Percentiles rank a stretch among this genome's conserved stretches.
Conservation (phyloP, 2,888 invertebrate species). For the Mesorhabditis spiculigera region DNA sequence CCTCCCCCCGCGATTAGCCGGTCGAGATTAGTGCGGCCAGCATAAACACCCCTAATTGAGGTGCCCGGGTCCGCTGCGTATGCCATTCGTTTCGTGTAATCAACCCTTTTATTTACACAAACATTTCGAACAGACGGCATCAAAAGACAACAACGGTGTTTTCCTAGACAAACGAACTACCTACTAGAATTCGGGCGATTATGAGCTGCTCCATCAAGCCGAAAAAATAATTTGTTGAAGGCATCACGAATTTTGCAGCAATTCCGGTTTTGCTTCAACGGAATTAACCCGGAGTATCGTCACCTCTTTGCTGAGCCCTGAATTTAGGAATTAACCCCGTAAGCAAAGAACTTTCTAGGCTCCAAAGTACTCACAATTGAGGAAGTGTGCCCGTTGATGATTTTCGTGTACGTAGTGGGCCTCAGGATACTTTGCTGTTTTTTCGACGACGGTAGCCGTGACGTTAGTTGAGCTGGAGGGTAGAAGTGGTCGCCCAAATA, state of each 20-base stretch:
- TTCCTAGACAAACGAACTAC: no score
- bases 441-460: conserved; percentile 63
- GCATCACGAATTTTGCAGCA: not conserved
- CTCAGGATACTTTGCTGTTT: conserved; percentile 53
- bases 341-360: conserved; percentile 3
- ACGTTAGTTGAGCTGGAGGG: conserved; percentile 59
- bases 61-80: no score
- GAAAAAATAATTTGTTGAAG: no score
- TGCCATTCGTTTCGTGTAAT: no score
- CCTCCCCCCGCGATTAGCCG: no score
- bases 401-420: conserved; percentile 40
- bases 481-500: conserved; percentile 62
- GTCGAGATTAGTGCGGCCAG: no score
- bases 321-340: conserved; percentile 11
- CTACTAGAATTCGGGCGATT: no score
- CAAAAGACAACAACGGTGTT: no score
- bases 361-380: conserved; percentile 34
- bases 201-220: no score
- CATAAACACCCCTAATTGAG: no score
- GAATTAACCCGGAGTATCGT: conserved; percentile 49
- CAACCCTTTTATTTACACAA: no score
- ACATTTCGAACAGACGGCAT: no score
- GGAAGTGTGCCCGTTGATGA: conserved; percentile 38
- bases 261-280: conserved; percentile 28
- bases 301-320: conserved; percentile 47